Base-by-base conservation (phyloP, 2,888 invertebrate genomes). In the Punctoribates punctum region DNA sequence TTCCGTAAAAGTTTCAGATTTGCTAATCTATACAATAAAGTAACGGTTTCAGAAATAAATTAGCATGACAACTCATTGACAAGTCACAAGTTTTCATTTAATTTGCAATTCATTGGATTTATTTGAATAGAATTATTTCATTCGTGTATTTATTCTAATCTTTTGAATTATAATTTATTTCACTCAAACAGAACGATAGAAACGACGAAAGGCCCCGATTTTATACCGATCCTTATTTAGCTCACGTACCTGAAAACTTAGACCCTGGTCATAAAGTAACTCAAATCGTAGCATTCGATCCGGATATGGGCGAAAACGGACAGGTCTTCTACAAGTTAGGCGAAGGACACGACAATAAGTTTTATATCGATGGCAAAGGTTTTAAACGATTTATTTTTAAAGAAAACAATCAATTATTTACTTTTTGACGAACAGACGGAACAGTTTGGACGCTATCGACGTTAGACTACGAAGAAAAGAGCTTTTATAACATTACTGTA, bases 191-290 rank as follows among this genome's bases (percentile, higher is more conserved):
- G 76, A 27, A 38, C 13, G 76, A 76, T 23, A 38, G 73, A 34
- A 94, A 94, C 82, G 94, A 94, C 82, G 94, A 94, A 81, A 85
- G 89, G 0, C 93, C 93, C 0, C 87, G 87, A 77, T 94, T 93
- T 83, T 90, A 89, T 80, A 90, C 90, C 0, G 92, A 90, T 80
- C 90, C 93, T 0, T 94, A 93, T 81, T 90, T 89, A 81, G 89
- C 91, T 0, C 89, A 88, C 15, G 85, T 92, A 23, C 88, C 89
- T 79, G 91, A 93, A 82, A 91, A 91, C 82, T 88, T 89, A 17
- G 89, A 90, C 4, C 86, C 91, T 0, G 93, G 93, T 75, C 83
- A 54, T 85, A 89, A 81, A 76, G 89, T 94, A 0, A 88, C 89
- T 0, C 89, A 88, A 83, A 88, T 94, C 1, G 89, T 88, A 78